Percentiles rank a stretch among this genome's conserved stretches.
Conservation (phyloP, 2,113 vertebrate genomes). For the Crocuta crocuta region DNA sequence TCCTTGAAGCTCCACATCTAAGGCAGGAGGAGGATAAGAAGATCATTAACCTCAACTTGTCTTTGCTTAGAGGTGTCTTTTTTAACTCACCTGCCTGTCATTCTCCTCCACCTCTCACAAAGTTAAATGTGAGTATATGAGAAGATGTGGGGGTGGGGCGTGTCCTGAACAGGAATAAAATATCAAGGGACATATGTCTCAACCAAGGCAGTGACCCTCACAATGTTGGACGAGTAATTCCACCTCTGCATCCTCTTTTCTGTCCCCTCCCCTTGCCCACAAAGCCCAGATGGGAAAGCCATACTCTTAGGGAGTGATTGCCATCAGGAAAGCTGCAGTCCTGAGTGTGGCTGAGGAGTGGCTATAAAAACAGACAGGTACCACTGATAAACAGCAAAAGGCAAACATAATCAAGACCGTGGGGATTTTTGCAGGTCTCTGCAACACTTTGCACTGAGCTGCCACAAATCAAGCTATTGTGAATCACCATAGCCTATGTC, state of each 20-base stretch:
- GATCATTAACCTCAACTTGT: neutral
- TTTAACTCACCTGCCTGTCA: neutral
- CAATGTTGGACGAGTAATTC: neutral
- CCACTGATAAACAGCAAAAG: constrained; percentile 66
- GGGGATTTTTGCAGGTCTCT: constrained; percentile 42
- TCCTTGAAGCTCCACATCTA: neutral
- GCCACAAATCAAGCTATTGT: constrained; percentile 13
- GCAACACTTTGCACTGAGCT: neutral
- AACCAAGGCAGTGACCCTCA: neutral
- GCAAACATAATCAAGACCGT: neutral
- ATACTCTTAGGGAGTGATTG: neutral
- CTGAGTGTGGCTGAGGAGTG: neutral
- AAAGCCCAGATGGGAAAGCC: neutral
- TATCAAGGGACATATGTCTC: neutral
- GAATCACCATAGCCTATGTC: neutral
- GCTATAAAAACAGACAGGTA: constrained; percentile 35
- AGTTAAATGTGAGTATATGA: neutral
- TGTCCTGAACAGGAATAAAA: neutral
- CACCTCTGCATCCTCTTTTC: neutral
- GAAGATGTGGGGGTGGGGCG: accelerated
- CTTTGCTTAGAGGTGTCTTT: neutral
- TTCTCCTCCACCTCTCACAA: neutral
- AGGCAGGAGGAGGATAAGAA: neutral
- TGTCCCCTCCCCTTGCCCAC: neutral
- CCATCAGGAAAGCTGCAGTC: neutral